Evolutionary conservation across 2,797 vertebrate species (phyloP).

Genomic region (Anas georgica): DNA sequence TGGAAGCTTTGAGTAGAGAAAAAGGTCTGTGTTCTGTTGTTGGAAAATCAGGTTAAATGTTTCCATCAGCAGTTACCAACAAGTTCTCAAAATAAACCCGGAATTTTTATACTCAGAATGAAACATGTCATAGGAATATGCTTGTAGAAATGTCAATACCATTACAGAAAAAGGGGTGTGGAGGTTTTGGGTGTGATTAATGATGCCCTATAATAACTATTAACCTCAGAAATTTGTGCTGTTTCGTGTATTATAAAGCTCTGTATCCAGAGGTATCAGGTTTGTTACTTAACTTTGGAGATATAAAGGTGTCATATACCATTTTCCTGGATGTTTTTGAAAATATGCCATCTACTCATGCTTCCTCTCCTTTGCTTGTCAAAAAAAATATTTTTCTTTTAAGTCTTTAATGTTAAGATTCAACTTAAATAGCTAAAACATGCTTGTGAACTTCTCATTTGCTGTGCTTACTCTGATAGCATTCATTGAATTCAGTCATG

Average conservation of each 20-base stretch:
- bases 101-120: not conserved
- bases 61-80: not conserved
- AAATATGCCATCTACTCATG: not conserved
- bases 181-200: not conserved
- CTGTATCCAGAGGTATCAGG: not conserved
- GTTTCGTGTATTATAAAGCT: not conserved
- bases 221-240: not conserved
- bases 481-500: not conserved
- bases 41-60: not conserved
- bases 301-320: rapidly evolving
- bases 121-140: not conserved
- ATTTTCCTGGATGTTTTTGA: not conserved
- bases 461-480: not conserved
- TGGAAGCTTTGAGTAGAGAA: not conserved
- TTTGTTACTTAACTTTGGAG: not conserved
- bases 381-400: not conserved
- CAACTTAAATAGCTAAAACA: not conserved
- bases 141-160: not conserved
- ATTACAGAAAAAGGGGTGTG: not conserved
- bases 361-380: not conserved
- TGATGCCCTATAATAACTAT: not conserved
- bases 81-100: not conserved
- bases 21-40: not conserved
- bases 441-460: not conserved
- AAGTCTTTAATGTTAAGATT: not conserved